A percentile compares a stretch with the other conserved stretches of the same genome.
Conservation (phyloP, 2,888 invertebrate species). For the Diplolepis rosae region DNA sequence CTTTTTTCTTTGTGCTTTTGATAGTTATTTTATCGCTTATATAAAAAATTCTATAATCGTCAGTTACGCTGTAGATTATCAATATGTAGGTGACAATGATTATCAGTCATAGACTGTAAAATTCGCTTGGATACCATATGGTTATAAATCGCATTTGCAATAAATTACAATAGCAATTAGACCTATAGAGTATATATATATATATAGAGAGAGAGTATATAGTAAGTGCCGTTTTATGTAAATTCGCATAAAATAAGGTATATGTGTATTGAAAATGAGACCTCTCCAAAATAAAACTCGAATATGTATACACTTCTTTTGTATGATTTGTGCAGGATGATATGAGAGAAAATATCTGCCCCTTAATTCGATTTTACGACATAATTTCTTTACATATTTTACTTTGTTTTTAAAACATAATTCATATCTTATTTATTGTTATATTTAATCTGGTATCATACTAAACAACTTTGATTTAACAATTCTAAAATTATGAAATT, state of each 20-base stretch:
- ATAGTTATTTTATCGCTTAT: background rate
- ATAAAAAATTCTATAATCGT: background rate
- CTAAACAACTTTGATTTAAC: too few relatives aligned
- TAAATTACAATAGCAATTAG: constrained; percentile 21
- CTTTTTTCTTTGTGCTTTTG: background rate
- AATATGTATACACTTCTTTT: constrained; percentile 25
- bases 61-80: constrained; percentile 12
- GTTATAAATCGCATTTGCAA: background rate
- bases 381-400: too few relatives aligned
- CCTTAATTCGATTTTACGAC: too few relatives aligned
- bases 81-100: constrained; percentile 26
- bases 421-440: too few relatives aligned
- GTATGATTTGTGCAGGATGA: constrained; percentile 18
- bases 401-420: too few relatives aligned
- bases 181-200: too few relatives aligned
- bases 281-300: constrained; percentile 20
- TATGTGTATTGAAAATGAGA: constrained; percentile 22
- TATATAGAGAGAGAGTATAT: too few relatives aligned
- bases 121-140: background rate
- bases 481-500: too few relatives aligned
- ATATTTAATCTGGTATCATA: too few relatives aligned
- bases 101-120: constrained; percentile 7
- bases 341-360: constrained; percentile 26
- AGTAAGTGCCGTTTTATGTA: constrained; percentile 22
- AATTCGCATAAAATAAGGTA: constrained; percentile 21